These are phyloP conservation scores for Mungos mungo DNA, from an alignment of 2,113 vertebrate species.

Conservation along the genomic window DNA sequence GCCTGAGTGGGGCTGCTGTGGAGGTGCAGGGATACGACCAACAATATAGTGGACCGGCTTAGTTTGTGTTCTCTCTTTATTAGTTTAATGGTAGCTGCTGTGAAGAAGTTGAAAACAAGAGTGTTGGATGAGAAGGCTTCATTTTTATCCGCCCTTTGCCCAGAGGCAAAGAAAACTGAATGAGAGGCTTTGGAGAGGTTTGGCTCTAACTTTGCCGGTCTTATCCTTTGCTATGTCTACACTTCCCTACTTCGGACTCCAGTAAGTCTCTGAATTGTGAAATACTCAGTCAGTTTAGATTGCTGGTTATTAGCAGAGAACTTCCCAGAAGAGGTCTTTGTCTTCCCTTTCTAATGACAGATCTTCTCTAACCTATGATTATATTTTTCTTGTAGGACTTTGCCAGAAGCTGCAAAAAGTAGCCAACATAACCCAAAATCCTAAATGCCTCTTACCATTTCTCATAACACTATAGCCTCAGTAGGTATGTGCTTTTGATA, in stretches of 20 bases:
- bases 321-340: not conserved
- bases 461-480: not conserved
- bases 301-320: not conserved
- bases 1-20: too few relatives aligned
- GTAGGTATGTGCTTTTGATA: not conserved
- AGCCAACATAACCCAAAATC: not conserved
- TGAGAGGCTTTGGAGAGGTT: not conserved
- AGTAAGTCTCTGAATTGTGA: not conserved
- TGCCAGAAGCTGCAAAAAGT: not conserved
- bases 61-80: not conserved
- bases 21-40: too few relatives aligned
- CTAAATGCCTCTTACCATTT: not conserved
- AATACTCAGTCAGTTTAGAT: not conserved
- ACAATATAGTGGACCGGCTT: not conserved
- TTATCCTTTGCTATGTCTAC: not conserved
- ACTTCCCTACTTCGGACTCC: not conserved
- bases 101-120: not conserved
- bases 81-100: not conserved
- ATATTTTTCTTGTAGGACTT: not conserved
- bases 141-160: not conserved
- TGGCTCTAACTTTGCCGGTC: not conserved
- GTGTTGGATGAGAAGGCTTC: rapidly evolving
- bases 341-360: not conserved
- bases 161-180: not conserved
- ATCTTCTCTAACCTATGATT: not conserved